These are phyloP conservation scores for Pituophis catenifer DNA, from an alignment of 2,113 vertebrate genomes.

Conservation along the genomic window DNA sequence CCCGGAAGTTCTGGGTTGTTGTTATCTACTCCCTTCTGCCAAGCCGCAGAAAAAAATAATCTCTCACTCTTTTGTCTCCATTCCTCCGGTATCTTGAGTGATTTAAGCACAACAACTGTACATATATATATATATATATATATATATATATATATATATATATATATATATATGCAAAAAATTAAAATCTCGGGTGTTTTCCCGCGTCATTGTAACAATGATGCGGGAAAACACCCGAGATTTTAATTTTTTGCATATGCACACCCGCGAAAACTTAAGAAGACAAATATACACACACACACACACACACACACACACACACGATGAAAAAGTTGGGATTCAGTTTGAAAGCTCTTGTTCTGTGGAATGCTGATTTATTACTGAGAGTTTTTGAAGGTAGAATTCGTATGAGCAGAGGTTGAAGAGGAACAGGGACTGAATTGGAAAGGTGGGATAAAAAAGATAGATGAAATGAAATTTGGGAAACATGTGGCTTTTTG, in stretches of 20 bases:
- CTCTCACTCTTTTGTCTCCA: not conserved
- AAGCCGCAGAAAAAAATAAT: not conserved
- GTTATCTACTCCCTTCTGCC: not conserved
- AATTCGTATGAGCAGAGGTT: not conserved
- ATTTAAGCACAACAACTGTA: not conserved
- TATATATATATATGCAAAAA: too few relatives aligned
- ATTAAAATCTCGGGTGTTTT: too few relatives aligned
- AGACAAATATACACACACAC: too few relatives aligned
- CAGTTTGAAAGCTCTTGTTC: not conserved
- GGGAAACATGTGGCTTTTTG: too few relatives aligned
- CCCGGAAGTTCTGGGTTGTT: not conserved
- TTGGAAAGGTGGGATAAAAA: not conserved
- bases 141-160: too few relatives aligned
- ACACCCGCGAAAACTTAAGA: too few relatives aligned
- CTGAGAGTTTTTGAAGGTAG: not conserved
- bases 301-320: too few relatives aligned
- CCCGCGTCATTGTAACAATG: too few relatives aligned
- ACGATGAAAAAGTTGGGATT: not conserved
- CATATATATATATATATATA: too few relatives aligned
- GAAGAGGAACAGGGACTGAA: not conserved
- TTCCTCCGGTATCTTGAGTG: not conserved
- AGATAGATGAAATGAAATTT: too few relatives aligned
- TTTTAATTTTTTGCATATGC: too few relatives aligned
- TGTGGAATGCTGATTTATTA: not conserved
- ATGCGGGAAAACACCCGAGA: too few relatives aligned